Evolutionary conservation across 1,140 invertebrate genomes (phyloP), one percentile per base, ranked within the genome.

Genomic region (Bombus ignitus): DNA sequence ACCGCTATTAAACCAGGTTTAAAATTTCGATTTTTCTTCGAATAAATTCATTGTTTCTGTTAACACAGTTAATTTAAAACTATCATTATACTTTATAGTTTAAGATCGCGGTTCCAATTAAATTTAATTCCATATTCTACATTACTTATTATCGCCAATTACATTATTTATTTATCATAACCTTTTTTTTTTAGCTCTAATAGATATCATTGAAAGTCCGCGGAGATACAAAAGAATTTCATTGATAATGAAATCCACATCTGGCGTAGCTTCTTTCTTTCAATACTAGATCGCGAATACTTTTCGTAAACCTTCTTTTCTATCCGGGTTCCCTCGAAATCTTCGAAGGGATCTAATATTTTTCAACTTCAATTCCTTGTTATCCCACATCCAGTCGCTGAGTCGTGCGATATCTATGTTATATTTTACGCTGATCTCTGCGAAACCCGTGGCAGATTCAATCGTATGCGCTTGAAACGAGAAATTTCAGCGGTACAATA

Each of bases 361-460:
- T 76, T 28, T 10, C 42, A 18, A 47, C 72, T n/a, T 53, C 15
- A 15, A 76, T 66, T n/a, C 15, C 35, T 53, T 5, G n/a, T 35
- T 79, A 70, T 44, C 25, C 25, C 28, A 44, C 44, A 39, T 25
- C 28, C 4, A 32, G 25, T 13, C 18, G 32, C 25, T 22, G 47
- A 71, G 22, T 62, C 80, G 5, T 25, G 42, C 70, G 3, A 47
- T 3, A 65, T 65, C 39, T 57, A 22, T 37, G 44, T 82, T 44
- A 37, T 22, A 47, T 32, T 82, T 62, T 10, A 73, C 37, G 79
- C 79, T 72, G 79, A 81, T 71, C 47, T 42, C 4, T 3, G 32
- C 35, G 25, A 71, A 76, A 81, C 28, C 25, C 66, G 44, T 0
- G 5, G 28, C 28, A 39, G 8, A 59, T 59, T 59, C 8, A 39